A percentile compares a stretch with the other conserved stretches of the same genome.
These are phyloP conservation scores for Deroplatys truncata DNA, from an alignment of 2,888 invertebrate species.

Conservation along the genomic window DNA sequence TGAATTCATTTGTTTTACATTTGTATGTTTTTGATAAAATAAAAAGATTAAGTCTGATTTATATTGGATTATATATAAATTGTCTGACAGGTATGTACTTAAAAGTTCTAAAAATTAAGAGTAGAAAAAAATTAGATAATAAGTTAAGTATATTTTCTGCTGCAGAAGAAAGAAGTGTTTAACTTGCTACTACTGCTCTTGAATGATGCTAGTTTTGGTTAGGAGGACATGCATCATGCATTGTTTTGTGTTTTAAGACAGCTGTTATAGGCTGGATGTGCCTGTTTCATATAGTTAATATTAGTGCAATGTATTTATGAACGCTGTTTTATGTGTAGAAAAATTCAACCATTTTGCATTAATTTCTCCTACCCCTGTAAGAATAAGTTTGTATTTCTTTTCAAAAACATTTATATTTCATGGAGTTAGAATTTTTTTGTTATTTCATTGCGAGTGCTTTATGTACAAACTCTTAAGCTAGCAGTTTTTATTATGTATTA, in stretches of 20 bases:
- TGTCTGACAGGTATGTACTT: no score
- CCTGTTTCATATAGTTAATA: background rate
- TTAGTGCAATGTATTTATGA: background rate
- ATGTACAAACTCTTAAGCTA: background rate
- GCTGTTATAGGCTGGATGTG: background rate
- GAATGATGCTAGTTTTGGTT: background rate
- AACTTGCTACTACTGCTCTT: background rate
- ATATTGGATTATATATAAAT: no score
- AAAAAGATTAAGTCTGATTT: no score
- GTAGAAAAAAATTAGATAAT: no score
- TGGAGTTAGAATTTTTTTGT: background rate
- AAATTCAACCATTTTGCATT: background rate
- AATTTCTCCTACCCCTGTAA: background rate
- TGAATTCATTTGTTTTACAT: no score
- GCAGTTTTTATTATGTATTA: background rate
- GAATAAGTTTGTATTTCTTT: background rate
- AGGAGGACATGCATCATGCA: background rate
- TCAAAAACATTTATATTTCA: background rate
- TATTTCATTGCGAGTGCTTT: background rate
- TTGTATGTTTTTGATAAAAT: no score
- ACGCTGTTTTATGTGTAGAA: background rate
- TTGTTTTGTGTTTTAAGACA: background rate
- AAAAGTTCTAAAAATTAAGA: background rate
- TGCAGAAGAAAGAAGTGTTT: background rate
- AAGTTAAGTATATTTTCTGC: background rate